Evolutionary conservation across 2,888 invertebrate species (phyloP), one percentile per base, ranked within the genome.

Genomic region (Lordiphosa fenestrarum): DNA sequence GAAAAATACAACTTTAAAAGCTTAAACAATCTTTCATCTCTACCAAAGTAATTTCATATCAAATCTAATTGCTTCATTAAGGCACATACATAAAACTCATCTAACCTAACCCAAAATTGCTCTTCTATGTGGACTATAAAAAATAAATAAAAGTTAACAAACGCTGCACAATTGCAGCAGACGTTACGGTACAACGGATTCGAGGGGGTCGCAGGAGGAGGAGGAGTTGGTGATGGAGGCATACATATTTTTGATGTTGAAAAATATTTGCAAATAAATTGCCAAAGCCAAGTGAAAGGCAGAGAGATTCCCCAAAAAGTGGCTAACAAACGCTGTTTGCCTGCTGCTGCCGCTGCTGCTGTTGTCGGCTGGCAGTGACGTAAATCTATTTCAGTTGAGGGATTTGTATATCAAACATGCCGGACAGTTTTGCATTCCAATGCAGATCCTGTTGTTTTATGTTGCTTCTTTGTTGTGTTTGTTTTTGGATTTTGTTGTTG

Each of bases 371-470:
- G 84, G 50, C 70, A 82, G 78, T 84, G 84, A 84, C 82, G 84
- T 84, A 84, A 80, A 80, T 84, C 84, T 80, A 84, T 80, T 84
- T 80, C 75, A 84, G 80, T 78, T 78, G 83, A 82, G 83, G 80
- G 80, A 80, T 84, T 84, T 80, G 72, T 64, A 78, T 74, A 80
- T 84, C 72, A 82, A 80, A 84, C 73, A 84, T 84, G 62, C 70
- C 62, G 83, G 84, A 84, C 84, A 84, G 77, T 73, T 82, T 71
- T 77, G 65, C 65, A 69, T 77, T 73, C 65, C 66, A 64, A 52
- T 63, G 62, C 57, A 46, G 57, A 15, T n/a, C 6, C 33, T 13
- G 5, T 15, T 15, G 10, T 30, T 33, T 13, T 3, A 6, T 33
- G 7, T 35, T 7, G 6, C 19, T 47, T 3, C 21, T 19, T 6